phyloP scores from a whole-genome alignment of 2,888 invertebrate species.

The Scrobipalpa costella region DNA sequence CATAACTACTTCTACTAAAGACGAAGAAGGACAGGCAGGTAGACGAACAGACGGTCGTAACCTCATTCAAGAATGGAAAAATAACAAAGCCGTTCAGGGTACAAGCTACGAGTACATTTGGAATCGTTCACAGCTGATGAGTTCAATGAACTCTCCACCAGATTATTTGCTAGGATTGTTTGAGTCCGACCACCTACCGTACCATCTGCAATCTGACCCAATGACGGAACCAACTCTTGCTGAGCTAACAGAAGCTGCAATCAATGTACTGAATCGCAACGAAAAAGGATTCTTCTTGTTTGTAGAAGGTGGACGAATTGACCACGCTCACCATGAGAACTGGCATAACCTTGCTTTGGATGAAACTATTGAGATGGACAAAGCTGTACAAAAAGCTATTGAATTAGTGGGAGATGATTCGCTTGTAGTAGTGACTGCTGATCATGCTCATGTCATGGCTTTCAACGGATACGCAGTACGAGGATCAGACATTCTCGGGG shows the following conservation, averaged over 20 bases:
- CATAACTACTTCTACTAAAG: slow-evolving; percentile 71
- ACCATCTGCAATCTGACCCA: slow-evolving; percentile 79
- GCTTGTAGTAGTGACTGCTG: slow-evolving; percentile 85
- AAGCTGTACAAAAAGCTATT: slow-evolving; percentile 69
- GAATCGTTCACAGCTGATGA: slow-evolving; percentile 79
- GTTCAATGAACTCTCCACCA: slow-evolving; percentile 66
- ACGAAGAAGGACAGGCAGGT: slow-evolving; percentile 73
- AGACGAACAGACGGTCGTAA: slow-evolving; percentile 81
- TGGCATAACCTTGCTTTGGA: slow-evolving; percentile 78
- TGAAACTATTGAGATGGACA: slow-evolving; percentile 82
- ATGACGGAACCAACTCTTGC: slow-evolving; percentile 56
- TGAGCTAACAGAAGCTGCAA: slow-evolving; percentile 71
- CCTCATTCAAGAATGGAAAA: slow-evolving; percentile 84
- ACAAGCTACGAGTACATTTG: slow-evolving; percentile 74
- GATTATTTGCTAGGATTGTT: slow-evolving; percentile 84
- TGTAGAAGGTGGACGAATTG: slow-evolving; percentile 82
- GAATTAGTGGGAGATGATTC: slow-evolving; percentile 74
- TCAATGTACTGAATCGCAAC: slow-evolving; percentile 81
- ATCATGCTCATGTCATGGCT: slow-evolving; percentile 85
- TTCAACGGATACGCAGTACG: slow-evolving; percentile 83
- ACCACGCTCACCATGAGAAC: slow-evolving; percentile 81
- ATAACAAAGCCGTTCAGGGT: slow-evolving; percentile 59
- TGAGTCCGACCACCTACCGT: slow-evolving; percentile 82
- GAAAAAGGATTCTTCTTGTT: slow-evolving; percentile 85
- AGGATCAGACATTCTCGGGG: slow-evolving; percentile 43